Base-by-base conservation (phyloP, 1,140 invertebrate species). In the Meloidogyne chitwoodi region DNA sequence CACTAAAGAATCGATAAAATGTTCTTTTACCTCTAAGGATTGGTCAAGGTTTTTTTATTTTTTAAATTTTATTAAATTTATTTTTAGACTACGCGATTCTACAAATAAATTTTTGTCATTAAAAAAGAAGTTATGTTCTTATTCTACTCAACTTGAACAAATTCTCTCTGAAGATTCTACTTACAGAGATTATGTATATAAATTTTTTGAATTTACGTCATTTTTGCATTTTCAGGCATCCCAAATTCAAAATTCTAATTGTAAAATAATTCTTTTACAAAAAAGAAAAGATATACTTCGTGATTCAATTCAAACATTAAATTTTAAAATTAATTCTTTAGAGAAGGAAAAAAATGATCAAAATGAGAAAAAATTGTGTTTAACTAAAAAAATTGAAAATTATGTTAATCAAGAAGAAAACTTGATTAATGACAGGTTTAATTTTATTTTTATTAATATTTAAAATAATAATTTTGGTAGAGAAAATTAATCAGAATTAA, bases 101-200 rank as follows among this genome's bases (percentile, higher is more conserved):
- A 27, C 66, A n/a, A 76, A 24, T 11, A 26, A 29, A 10, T 38
- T 77, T 34, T 24, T 29, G 10, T n/a, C 66, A 19, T 41, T 29
- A 3, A 26, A 65, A 62, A 16, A 44, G 11, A n/a, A 22, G 8
- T 31, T 76, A 48, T 4, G 6, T 27, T 11, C n/a, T 22, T 48
- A 76, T 22, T 31, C 71, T n/a, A 69, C 16, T 12, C 73, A 73
- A 24, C 65, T 77, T 6, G 71, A 75, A 6, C n/a, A 67, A n/a
- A 16, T 62, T 29, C 41, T 77, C 68, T 34, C 63, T n/a, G 72
- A 77, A 19, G 72, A 78, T 24, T 63, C 26, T 29, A 56, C 26
- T 56, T 78, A 38, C 31, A 79, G 72, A 67, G 66, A 78, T 34
- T 76, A 77, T 48, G 76, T 77, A 70, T 1, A 29, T 34, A 26